Conservation (phyloP, 1,140 invertebrate species). For the Drusus annulatus region DNA sequence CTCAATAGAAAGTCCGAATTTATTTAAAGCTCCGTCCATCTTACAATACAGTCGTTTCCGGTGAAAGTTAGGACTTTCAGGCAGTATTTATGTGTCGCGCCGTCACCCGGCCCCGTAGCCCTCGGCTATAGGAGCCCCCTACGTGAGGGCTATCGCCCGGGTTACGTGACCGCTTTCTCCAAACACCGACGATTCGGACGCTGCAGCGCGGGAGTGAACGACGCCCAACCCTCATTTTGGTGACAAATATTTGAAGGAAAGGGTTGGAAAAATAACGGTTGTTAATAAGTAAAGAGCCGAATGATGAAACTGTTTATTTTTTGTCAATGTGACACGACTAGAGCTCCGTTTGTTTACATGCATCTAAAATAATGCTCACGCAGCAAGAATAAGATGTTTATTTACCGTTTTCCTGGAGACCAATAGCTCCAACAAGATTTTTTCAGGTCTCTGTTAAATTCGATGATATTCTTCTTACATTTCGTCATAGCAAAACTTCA, state of each 20-base stretch:
- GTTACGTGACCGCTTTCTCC: conserved; percentile 21
- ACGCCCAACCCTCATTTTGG: background rate
- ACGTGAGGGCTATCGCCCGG: conserved; percentile 31
- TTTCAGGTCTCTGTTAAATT: no score
- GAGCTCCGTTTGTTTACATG: background rate
- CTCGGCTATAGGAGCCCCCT: background rate
- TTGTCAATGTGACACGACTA: background rate
- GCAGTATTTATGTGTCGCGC: conserved; percentile 39
- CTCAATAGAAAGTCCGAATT: background rate
- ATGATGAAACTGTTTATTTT: no score
- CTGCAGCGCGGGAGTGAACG: conserved; percentile 2
- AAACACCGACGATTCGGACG: conserved; percentile 17
- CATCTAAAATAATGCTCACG: background rate
- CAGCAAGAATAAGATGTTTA: no score
- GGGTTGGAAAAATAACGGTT: no score
- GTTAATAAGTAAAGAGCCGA: no score
- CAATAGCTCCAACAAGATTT: no score
- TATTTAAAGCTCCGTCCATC: conserved; percentile 26
- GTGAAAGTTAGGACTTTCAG: conserved; percentile 19
- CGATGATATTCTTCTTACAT: no score
- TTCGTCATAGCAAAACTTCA: no score
- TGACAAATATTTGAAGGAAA: background rate
- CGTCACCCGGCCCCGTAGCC: background rate
- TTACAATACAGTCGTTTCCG: background rate
- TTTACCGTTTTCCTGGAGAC: no score